phyloP scores from a whole-genome alignment of 2,888 invertebrate species.

The Machimus rusticus region DNA sequence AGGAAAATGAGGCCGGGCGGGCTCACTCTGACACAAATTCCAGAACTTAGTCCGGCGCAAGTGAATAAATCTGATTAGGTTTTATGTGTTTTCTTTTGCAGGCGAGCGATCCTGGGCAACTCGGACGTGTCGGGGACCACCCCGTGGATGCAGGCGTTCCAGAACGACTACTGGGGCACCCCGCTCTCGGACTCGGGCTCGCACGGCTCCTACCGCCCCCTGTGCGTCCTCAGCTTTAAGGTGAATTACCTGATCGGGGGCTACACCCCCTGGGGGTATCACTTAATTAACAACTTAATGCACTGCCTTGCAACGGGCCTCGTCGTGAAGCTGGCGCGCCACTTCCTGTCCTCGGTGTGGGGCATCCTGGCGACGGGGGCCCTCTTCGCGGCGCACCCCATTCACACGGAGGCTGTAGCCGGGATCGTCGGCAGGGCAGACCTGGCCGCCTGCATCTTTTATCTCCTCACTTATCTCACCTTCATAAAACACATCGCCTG shows the following conservation, averaged over 20 bases:
- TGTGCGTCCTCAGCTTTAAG: conserved; percentile 88
- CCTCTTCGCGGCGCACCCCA: conserved; percentile 92
- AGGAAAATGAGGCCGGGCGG: not conserved
- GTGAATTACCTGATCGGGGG: conserved; percentile 82
- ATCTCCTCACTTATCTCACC: conserved; percentile 84
- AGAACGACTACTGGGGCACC: conserved; percentile 98
- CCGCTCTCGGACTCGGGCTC: conserved; percentile 91
- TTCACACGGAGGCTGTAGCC: conserved; percentile 96
- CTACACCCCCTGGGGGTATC: conserved; percentile 83
- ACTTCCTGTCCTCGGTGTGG: conserved; percentile 72
- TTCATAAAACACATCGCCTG: conserved; percentile 81
- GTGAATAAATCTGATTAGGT: conserved; percentile 16
- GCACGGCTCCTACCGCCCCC: conserved; percentile 95
- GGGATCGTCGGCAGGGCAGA: conserved; percentile 96
- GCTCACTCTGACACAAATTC: not conserved
- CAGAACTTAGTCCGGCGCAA: not conserved
- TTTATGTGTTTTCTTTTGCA: conserved; percentile 63
- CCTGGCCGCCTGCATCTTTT: conserved; percentile 89
- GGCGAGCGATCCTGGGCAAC: conserved; percentile 94
- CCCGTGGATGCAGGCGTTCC: conserved; percentile 81
- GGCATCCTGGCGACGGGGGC: conserved; percentile 81
- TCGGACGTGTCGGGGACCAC: conserved; percentile 88
- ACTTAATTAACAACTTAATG: conserved; percentile 83
- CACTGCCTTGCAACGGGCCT: conserved; percentile 86
- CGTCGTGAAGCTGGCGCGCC: conserved; percentile 79